Evolutionary conservation across 2,113 vertebrate genomes (phyloP).

Genomic region (Hyperopisus bebe): DNA sequence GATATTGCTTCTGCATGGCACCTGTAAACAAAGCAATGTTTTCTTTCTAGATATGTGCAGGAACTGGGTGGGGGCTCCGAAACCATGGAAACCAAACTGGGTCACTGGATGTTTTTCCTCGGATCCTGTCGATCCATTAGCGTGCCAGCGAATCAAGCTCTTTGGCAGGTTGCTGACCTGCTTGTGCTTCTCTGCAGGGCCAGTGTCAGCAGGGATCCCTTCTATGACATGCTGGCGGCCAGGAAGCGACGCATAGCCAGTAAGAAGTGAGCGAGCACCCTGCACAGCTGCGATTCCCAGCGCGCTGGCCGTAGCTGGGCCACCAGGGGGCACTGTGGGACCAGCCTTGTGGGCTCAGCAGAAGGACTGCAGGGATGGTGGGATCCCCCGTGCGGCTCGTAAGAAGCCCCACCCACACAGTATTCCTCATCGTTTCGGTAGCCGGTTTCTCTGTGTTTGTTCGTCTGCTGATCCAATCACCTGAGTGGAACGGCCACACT

Average conservation of each 20-base stretch:
- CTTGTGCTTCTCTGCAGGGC: conserved; percentile 68
- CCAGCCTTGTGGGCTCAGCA: background rate
- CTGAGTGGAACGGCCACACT: background rate
- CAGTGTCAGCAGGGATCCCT: conserved; percentile 95
- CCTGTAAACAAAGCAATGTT: background rate
- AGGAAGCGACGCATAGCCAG: conserved; percentile 94
- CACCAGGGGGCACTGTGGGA: conserved; percentile 1
- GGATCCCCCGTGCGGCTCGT: background rate
- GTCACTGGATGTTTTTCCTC: conserved; percentile 55
- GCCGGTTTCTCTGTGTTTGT: background rate
- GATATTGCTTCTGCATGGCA: background rate
- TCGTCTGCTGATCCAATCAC: background rate
- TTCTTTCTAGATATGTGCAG: background rate
- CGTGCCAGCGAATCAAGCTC: conserved; percentile 30
- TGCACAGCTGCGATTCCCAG: background rate
- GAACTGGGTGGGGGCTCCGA: conserved; percentile 38
- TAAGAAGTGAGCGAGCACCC: conserved; percentile 74
- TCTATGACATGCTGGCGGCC: conserved; percentile 98
- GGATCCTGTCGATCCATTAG: conserved; percentile 11
- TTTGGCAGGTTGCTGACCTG: conserved; percentile 34
- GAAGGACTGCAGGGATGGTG: background rate
- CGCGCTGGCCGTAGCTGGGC: background rate
- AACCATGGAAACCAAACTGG: conserved; percentile 71
- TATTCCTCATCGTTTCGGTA: background rate
- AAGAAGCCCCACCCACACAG: background rate